Conservation (phyloP, 92 coral and sea anemone species). For the Diadumene lineata region DNA sequence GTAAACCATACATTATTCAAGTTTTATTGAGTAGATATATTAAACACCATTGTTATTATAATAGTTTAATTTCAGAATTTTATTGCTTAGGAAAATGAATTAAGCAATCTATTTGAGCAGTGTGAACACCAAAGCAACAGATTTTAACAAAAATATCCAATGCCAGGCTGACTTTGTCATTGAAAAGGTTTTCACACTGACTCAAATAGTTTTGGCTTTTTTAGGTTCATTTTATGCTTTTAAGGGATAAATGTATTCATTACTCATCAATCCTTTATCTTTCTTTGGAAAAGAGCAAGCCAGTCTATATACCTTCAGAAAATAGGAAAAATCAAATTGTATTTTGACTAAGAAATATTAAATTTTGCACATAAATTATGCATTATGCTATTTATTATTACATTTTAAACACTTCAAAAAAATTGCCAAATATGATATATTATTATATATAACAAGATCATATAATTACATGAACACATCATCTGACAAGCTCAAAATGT, state of each 20-base stretch:
- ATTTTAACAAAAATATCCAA: no score
- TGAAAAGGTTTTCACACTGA: no score
- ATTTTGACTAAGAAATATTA: neutral
- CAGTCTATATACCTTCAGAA: neutral
- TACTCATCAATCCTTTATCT: neutral
- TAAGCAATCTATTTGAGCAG: no score
- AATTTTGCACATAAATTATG: neutral
- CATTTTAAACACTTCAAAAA: neutral
- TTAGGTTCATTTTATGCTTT: neutral
- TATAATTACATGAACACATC: no score
- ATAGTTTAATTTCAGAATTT: neutral
- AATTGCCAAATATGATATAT: neutral
- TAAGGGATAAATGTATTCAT: neutral
- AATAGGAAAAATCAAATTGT: neutral
- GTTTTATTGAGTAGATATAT: conserved; percentile 8
- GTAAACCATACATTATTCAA: conserved; percentile 6
- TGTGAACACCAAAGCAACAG: no score
- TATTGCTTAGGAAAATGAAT: neutral
- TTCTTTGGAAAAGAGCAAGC: conserved; percentile 1
- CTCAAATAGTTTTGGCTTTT: neutral
- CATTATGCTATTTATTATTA: neutral
- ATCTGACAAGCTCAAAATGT: neutral
- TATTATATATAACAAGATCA: neutral
- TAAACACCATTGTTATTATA: no score
- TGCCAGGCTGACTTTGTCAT: no score